Percentiles rank a stretch among this genome's conserved stretches.
Conservation (phyloP, 2,888 invertebrate species). For the Caenorhabditis angaria region DNA sequence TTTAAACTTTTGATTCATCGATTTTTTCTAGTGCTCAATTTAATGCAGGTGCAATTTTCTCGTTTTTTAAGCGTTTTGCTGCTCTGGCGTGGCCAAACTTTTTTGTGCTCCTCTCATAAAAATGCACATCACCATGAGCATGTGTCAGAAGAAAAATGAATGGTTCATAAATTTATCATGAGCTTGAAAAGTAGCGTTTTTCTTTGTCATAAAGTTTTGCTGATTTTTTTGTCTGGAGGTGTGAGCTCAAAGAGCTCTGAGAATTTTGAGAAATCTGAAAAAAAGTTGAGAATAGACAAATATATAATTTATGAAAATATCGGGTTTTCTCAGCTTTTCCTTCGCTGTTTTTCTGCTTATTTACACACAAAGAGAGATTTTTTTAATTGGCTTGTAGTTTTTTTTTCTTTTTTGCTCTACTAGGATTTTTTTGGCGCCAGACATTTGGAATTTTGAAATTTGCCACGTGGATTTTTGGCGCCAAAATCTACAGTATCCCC, state of each 20-base stretch:
- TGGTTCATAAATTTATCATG: constrained; percentile 2
- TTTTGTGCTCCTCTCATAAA: too few species aligned
- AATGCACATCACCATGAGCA: constrained; percentile 4
- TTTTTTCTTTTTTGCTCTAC: background rate
- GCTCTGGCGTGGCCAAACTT: background rate
- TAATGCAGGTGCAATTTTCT: background rate
- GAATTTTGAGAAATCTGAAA: background rate
- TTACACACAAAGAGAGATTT: background rate
- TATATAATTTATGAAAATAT: constrained; percentile 1
- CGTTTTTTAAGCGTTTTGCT: background rate
- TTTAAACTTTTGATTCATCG: background rate
- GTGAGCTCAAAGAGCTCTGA: too few species aligned
- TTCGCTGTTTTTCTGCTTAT: background rate
- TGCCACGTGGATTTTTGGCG: too few species aligned
- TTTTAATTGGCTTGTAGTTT: background rate
- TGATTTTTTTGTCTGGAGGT: too few species aligned
- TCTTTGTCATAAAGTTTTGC: too few species aligned
- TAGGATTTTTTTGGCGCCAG: too few species aligned
- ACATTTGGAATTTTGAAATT: too few species aligned
- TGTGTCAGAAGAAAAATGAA: background rate
- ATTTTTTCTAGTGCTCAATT: background rate
- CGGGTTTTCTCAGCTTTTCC: background rate
- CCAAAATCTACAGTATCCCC: too few species aligned
- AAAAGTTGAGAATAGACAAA: background rate
- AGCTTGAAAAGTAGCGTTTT: background rate